phyloP scores from a whole-genome alignment of 2,113 vertebrate genomes.

The Paradoxurus hermaphroditus region DNA sequence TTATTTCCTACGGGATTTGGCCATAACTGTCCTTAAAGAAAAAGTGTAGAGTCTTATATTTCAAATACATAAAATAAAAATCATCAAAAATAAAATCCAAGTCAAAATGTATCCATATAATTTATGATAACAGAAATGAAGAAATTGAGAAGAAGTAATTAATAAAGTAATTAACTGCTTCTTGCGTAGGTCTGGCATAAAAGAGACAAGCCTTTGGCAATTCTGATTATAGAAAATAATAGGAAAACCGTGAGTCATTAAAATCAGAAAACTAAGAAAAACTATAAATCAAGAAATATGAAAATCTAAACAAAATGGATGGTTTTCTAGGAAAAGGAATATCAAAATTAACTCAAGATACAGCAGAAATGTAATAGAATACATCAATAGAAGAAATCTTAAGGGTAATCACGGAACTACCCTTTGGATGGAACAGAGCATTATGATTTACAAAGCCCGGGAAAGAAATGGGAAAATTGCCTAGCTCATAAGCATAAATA shows the following conservation, averaged over 20 bases:
- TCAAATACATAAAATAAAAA: neutral
- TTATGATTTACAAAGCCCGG: neutral
- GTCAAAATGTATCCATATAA: neutral
- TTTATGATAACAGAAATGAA: neutral
- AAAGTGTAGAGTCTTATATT: neutral
- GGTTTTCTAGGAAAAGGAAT: neutral
- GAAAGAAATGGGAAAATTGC: neutral
- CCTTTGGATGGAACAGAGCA: neutral
- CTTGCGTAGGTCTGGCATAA: neutral
- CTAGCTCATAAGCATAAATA: neutral
- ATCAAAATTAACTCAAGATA: neutral
- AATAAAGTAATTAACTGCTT: neutral
- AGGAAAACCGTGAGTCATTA: neutral
- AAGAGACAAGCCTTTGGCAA: neutral
- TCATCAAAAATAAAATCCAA: slow-evolving; percentile 21
- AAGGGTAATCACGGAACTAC: neutral
- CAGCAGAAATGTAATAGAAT: neutral
- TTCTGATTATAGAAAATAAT: neutral
- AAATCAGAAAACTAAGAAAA: neutral
- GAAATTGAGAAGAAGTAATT: neutral
- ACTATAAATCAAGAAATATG: neutral
- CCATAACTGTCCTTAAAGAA: neutral
- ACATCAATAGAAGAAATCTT: neutral
- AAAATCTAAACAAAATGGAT: neutral
- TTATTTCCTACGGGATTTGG: neutral